Conservation (phyloP, 92 coral and sea anemone species). For the Virgularia gustaviana region DNA sequence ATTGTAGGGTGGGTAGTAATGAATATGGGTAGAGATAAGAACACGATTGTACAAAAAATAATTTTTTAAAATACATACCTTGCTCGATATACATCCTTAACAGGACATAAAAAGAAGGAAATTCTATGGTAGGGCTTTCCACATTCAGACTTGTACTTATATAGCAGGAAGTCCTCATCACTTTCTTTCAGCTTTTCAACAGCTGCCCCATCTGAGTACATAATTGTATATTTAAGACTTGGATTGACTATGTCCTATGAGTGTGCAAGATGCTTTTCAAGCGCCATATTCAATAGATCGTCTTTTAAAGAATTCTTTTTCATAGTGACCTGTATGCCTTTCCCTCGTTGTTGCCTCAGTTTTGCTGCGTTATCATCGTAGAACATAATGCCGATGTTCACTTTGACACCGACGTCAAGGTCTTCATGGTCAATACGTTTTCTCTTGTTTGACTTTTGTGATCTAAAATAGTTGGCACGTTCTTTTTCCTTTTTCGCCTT, state of each 20-base stretch:
- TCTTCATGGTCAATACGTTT: slow-evolving; percentile 43
- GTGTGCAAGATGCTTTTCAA: slow-evolving; percentile 58
- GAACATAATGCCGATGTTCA: slow-evolving; percentile 37
- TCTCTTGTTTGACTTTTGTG: too few species aligned
- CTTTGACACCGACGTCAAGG: slow-evolving; percentile 28
- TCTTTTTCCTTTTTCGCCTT: slow-evolving; percentile 33
- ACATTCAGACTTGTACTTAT: slow-evolving; percentile 53
- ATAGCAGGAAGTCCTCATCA: slow-evolving; percentile 41
- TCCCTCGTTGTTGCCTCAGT: too few species aligned
- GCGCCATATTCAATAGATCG: slow-evolving; percentile 39
- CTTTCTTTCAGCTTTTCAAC: slow-evolving; percentile 51
- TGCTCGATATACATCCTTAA: slow-evolving; percentile 39
- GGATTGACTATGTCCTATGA: slow-evolving; percentile 38
- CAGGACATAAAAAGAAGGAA: slow-evolving; percentile 49
- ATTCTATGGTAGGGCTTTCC: slow-evolving; percentile 55
- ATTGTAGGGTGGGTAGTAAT: too few species aligned
- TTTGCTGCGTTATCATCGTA: slow-evolving; percentile 32
- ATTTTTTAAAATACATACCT: too few species aligned
- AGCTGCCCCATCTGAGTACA: slow-evolving; percentile 39
- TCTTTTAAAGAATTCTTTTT: slow-evolving; percentile 35
- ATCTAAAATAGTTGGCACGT: slow-evolving; percentile 32
- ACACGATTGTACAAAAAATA: too few species aligned
- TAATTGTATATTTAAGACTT: slow-evolving; percentile 1
- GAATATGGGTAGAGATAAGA: too few species aligned
- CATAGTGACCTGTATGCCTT: slow-evolving; percentile 27